Evolutionary conservation across 1,140 invertebrate genomes (phyloP).

Genomic region (Drosophila kohkoa): DNA sequence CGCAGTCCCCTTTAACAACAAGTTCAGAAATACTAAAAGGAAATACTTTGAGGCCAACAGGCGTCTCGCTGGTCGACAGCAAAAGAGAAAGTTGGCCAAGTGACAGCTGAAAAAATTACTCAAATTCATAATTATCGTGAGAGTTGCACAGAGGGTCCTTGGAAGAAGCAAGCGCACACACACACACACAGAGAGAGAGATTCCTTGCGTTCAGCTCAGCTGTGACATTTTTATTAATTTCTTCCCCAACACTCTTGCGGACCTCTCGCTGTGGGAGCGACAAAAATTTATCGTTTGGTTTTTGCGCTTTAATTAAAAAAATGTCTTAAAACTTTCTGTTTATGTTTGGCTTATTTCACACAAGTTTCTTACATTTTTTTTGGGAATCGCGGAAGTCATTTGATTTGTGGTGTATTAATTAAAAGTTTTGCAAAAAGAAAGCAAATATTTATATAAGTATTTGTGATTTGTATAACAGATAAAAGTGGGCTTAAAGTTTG

Average conservation of each 20-base stretch:
- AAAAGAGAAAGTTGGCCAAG: conserved; percentile 38
- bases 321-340: conserved; percentile 20
- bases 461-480: background rate
- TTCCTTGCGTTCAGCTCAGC: conserved; percentile 43
- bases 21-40: background rate
- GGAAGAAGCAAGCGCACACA: background rate
- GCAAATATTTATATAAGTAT: background rate
- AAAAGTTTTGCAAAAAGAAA: background rate
- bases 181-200: too few relatives aligned
- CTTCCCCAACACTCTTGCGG: background rate
- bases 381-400: background rate
- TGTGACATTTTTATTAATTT: conserved; percentile 72
- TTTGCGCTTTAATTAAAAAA: conserved; percentile 61
- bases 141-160: conserved; percentile 38
- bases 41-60: background rate
- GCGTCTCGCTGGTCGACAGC: background rate
- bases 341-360: conserved; percentile 7
- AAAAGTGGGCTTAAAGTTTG: background rate
- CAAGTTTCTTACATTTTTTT: background rate
- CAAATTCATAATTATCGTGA: conserved; percentile 68
- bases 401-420: background rate
- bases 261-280: conserved; percentile 17
- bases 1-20: background rate
- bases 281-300: conserved; percentile 34
- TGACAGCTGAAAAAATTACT: conserved; percentile 57